Percentiles rank a stretch among this genome's conserved stretches.
Conservation (phyloP, 2,797 vertebrate genomes). For the Eulemur coronatus region DNA sequence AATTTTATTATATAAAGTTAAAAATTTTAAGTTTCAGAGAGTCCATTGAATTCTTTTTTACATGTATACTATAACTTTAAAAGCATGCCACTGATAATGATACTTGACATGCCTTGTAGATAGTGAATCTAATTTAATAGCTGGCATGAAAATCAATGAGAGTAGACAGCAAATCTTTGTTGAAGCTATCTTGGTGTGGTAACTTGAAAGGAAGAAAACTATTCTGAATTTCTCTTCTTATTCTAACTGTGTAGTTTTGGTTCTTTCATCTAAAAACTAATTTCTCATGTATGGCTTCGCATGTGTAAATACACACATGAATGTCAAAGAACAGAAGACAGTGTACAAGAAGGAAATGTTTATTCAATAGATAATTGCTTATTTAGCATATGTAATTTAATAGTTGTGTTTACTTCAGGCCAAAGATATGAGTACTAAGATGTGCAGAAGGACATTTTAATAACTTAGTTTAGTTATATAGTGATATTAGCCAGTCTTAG, state of each 20-base stretch:
- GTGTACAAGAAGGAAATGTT: not conserved
- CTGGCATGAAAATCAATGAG: conserved; percentile 75
- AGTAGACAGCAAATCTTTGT: conserved; percentile 51
- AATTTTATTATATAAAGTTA: conserved; percentile 69
- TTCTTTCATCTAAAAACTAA: conserved; percentile 46
- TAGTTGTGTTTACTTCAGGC: not conserved
- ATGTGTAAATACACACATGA: conserved; percentile 13
- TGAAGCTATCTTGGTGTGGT: not conserved
- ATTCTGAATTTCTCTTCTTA: conserved; percentile 41
- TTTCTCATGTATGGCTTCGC: conserved; percentile 12
- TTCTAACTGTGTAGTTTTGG: not conserved
- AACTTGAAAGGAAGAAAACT: conserved; percentile 21
- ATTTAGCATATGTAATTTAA: not conserved
- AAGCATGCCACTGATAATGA: conserved; percentile 65
- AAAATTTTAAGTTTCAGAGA: conserved; percentile 44
- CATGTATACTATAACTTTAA: conserved; percentile 58
- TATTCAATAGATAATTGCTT: not conserved
- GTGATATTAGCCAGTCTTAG: not conserved
- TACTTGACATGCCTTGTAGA: conserved; percentile 39
- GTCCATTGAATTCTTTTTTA: not conserved
- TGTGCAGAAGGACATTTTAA: not conserved
- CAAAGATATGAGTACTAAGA: not conserved
- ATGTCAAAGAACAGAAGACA: conserved; percentile 33
- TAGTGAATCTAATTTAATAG: conserved; percentile 70
- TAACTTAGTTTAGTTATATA: not conserved